Percentiles rank a stretch among this genome's conserved stretches.
These are phyloP conservation scores for Ochlodes sylvanus DNA, from an alignment of 2,888 invertebrate genomes.

Conservation along the genomic window DNA sequence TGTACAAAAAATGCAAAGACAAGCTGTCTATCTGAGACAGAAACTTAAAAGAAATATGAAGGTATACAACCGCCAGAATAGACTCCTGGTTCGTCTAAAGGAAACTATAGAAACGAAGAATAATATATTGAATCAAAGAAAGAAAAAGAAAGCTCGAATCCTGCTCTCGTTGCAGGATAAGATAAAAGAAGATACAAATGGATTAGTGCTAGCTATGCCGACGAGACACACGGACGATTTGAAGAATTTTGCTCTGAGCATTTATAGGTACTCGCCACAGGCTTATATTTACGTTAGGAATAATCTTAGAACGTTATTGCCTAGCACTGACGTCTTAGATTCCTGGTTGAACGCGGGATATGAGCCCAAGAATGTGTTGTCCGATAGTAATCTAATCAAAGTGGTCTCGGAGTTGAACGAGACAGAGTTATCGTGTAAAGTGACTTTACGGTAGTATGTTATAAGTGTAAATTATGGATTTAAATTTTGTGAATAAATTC, in stretches of 20 bases:
- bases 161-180: constrained; percentile 74
- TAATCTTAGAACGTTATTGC: constrained; percentile 73
- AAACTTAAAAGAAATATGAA: constrained; percentile 70
- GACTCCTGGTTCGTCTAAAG: constrained; percentile 62
- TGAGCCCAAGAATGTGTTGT: constrained; percentile 66
- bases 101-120: constrained; percentile 72
- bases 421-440: constrained; percentile 71
- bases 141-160: constrained; percentile 76
- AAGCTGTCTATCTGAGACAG: constrained; percentile 65
- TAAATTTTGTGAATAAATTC: constrained; percentile 49
- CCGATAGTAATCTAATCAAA: constrained; percentile 66
- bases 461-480: constrained; percentile 48
- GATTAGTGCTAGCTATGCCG: constrained; percentile 76
- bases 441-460: constrained; percentile 60
- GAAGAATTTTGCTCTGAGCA: constrained; percentile 75
- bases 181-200: constrained; percentile 74
- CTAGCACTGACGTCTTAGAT: constrained; percentile 74
- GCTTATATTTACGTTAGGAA: constrained; percentile 78
- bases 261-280: constrained; percentile 79
- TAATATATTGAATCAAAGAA: constrained; percentile 67
- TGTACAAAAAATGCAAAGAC: constrained; percentile 73
- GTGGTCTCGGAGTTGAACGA: constrained; percentile 73
- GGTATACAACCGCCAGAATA: constrained; percentile 68
- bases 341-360: constrained; percentile 71
- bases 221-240: constrained; percentile 75